These are phyloP conservation scores for Frankliniella fusca DNA, from an alignment of 2,888 invertebrate species.

Conservation along the genomic window DNA sequence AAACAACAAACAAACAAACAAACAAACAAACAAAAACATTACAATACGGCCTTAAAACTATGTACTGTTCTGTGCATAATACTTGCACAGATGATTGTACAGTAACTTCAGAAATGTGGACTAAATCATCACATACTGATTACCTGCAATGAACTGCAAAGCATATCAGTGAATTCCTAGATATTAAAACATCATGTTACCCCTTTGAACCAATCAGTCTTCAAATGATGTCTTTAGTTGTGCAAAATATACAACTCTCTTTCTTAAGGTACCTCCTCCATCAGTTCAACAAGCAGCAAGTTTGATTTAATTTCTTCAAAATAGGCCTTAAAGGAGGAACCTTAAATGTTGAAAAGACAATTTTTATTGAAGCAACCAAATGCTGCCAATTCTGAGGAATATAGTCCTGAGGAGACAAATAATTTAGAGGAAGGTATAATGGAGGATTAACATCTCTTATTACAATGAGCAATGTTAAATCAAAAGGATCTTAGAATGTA, in stretches of 20 bases:
- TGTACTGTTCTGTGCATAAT: not conserved
- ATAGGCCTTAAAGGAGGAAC: too few species aligned
- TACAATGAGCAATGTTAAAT: not conserved
- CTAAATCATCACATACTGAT: constrained; percentile 18
- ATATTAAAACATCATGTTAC: constrained; percentile 17
- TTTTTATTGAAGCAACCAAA: too few species aligned
- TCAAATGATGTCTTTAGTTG: constrained; percentile 14
- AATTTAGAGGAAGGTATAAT: too few species aligned
- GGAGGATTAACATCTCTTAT: too few species aligned
- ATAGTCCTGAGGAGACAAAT: not conserved
- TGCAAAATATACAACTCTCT: constrained; percentile 16
- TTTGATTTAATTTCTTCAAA: too few species aligned
- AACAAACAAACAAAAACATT: not conserved
- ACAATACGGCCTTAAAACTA: not conserved
- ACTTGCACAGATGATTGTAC: not conserved
- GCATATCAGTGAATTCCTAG: constrained; percentile 12
- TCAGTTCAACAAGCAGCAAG: too few species aligned
- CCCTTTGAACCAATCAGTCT: constrained; percentile 22
- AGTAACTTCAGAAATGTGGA: not conserved
- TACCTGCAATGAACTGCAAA: not conserved
- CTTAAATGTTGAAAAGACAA: too few species aligned
- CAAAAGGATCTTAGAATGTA: not conserved
- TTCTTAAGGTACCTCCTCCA: not conserved
- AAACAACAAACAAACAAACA: not conserved
- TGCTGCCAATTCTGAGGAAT: not conserved